A percentile compares a stretch with the other conserved stretches of the same genome.
phyloP scores from a whole-genome alignment of 2,113 vertebrate genomes.

The Podarcis raffonei region DNA sequence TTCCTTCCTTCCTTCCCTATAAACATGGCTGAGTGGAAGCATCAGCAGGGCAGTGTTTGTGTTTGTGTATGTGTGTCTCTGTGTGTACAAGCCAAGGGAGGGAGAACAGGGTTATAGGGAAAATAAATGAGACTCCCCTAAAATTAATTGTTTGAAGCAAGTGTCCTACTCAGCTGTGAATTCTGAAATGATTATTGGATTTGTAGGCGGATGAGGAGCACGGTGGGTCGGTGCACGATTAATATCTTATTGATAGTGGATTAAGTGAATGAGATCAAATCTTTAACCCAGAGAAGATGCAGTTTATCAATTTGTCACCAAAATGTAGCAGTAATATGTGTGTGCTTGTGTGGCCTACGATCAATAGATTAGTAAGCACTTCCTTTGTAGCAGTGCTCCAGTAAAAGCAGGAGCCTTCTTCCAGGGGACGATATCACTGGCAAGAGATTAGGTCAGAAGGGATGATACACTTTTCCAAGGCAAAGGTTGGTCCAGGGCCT shows the following conservation, averaged over 20 bases:
- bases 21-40: slow-evolving; percentile 20
- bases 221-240: slow-evolving; percentile 70
- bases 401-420: not conserved
- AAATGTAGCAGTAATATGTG: slow-evolving; percentile 73
- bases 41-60: not conserved
- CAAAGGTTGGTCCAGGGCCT: not conserved
- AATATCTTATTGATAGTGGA: slow-evolving; percentile 81
- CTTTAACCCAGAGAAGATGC: slow-evolving; percentile 79
- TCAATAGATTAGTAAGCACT: slow-evolving; percentile 60
- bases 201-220: slow-evolving; percentile 74
- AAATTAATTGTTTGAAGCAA: slow-evolving; percentile 77
- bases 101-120: slow-evolving; percentile 51
- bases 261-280: slow-evolving; percentile 79
- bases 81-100: not conserved
- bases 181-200: slow-evolving; percentile 81
- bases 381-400: not conserved
- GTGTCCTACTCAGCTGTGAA: slow-evolving; percentile 75
- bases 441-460: not conserved
- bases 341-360: not conserved
- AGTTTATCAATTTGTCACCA: slow-evolving; percentile 83
- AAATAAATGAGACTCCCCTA: slow-evolving; percentile 74
- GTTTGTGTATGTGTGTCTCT: not conserved
- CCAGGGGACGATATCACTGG: not conserved
- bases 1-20: no score
- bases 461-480: not conserved